These are phyloP conservation scores for Cepaea nemoralis DNA, from an alignment of 1,140 invertebrate species.

Conservation along the genomic window DNA sequence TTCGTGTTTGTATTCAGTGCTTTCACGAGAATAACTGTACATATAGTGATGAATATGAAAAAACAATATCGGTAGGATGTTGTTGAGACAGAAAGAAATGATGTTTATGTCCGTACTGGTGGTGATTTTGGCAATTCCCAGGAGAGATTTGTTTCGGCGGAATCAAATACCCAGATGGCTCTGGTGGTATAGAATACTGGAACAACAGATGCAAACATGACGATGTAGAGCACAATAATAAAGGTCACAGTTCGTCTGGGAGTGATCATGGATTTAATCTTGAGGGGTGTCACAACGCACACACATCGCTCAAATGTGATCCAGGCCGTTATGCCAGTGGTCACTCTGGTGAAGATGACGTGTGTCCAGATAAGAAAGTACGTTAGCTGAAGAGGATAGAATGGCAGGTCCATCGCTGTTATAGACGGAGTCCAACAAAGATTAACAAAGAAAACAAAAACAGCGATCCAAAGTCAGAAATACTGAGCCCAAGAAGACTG, in stretches of 20 bases:
- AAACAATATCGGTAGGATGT: background rate
- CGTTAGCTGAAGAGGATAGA: background rate
- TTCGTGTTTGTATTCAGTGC: background rate
- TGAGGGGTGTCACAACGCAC: background rate
- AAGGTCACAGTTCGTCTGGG: background rate
- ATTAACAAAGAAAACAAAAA: background rate
- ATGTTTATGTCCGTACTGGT: background rate
- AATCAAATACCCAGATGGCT: background rate
- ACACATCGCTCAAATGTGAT: constrained; percentile 12
- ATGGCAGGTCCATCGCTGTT: background rate
- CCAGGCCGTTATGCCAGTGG: background rate
- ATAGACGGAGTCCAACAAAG: background rate
- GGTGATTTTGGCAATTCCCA: background rate
- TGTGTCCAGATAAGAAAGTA: background rate
- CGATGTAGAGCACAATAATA: background rate
- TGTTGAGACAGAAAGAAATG: background rate
- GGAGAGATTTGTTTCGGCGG: constrained; percentile 2
- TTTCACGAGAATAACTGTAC: background rate
- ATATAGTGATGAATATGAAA: background rate
- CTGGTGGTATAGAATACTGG: background rate
- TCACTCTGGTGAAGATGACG: background rate
- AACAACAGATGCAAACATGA: background rate
- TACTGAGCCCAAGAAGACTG: background rate
- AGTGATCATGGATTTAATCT: constrained; percentile 1
- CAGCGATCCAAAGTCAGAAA: background rate